phyloP scores from a whole-genome alignment of 2,113 vertebrate species.

The Galeopterus variegatus region DNA sequence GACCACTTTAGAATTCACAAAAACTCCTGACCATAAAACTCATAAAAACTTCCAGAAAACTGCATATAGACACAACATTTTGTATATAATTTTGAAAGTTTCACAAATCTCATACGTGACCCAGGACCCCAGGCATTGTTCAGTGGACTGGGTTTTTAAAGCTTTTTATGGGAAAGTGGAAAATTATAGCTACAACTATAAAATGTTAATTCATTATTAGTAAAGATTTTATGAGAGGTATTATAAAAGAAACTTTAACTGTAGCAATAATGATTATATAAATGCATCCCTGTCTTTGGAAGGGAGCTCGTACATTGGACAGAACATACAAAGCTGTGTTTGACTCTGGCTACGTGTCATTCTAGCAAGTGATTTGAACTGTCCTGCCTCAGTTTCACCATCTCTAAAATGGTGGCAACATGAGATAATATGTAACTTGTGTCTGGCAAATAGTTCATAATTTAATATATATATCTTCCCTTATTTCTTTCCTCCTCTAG shows the following conservation, averaged over 20 bases:
- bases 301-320: neutral
- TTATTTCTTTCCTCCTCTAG: neutral
- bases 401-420: neutral
- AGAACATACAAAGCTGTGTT: neutral
- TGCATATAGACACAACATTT: neutral
- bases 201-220: slow-evolving; percentile 52
- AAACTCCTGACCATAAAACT: neutral
- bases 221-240: neutral
- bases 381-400: neutral
- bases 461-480: rapidly evolving
- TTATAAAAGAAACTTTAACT: slow-evolving; percentile 6
- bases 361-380: neutral
- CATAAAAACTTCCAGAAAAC: slow-evolving; percentile 25
- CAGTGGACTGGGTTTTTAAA: neutral
- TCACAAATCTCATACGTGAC: slow-evolving; percentile 30
- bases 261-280: slow-evolving; percentile 15
- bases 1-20: neutral
- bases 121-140: neutral
- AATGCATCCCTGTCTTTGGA: neutral
- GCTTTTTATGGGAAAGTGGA: slow-evolving; percentile 1
- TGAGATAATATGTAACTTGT: neutral
- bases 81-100: neutral
- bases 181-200: slow-evolving; percentile 27
- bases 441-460: neutral
- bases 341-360: neutral